Conservation (phyloP, 2,797 vertebrate genomes). For the Momotus momota region DNA sequence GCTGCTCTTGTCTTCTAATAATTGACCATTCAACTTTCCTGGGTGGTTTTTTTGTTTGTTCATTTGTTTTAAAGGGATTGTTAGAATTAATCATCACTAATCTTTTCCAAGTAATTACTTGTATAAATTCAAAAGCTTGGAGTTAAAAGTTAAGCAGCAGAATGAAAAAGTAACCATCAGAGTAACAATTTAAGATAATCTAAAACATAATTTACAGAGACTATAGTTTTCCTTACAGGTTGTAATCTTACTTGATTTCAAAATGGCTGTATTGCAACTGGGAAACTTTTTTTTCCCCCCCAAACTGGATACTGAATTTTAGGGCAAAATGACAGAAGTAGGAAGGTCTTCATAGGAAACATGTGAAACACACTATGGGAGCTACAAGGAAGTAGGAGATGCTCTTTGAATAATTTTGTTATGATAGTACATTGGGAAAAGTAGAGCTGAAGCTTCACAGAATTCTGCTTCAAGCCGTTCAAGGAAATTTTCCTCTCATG, state of each 20-base stretch:
- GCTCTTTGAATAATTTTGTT: background rate
- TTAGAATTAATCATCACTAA: background rate
- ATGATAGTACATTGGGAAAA: background rate
- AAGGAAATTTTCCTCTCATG: background rate
- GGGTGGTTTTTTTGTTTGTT: too few species aligned
- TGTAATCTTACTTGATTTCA: background rate
- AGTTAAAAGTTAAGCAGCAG: background rate
- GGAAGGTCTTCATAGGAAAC: background rate
- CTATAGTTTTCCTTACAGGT: background rate
- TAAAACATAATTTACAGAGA: background rate
- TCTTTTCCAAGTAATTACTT: background rate
- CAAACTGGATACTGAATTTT: background rate
- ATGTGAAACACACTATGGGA: background rate
- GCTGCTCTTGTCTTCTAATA: background rate
- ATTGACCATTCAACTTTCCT: background rate
- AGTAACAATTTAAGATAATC: background rate
- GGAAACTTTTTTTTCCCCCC: background rate
- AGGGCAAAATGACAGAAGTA: background rate
- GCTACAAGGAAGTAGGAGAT: background rate
- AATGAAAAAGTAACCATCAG: background rate
- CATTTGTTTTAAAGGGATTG: background rate
- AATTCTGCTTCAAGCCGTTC: background rate
- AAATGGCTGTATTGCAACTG: background rate
- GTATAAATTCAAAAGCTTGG: background rate
- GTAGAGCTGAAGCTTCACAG: background rate